Percentiles rank a stretch among this genome's conserved stretches.
Conservation (phyloP, 2,888 invertebrate species). For the Sisyra nigra region DNA sequence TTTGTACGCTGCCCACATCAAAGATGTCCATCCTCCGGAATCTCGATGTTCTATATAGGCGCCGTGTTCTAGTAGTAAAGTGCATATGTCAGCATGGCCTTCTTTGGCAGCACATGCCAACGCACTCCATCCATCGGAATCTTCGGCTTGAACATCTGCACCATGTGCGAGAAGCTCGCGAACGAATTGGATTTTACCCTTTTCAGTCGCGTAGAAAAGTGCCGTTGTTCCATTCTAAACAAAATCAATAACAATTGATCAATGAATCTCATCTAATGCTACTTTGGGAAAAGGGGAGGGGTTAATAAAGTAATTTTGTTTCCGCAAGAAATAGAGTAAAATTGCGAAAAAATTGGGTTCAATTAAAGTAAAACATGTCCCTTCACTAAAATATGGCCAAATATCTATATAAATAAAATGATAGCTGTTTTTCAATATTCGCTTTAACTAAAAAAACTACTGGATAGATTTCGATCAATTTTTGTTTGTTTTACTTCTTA, state of each 20-base stretch:
- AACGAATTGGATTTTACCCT: slow-evolving; percentile 70
- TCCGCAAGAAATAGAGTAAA: not conserved
- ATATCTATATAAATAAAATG: too few relatives aligned
- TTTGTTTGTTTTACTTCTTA: too few relatives aligned
- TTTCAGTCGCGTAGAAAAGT: slow-evolving; percentile 79
- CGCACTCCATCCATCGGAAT: slow-evolving; percentile 87
- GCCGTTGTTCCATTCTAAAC: slow-evolving; percentile 83
- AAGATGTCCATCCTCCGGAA: slow-evolving; percentile 89
- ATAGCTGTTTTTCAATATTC: too few relatives aligned
- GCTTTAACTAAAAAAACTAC: too few relatives aligned
- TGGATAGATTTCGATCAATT: too few relatives aligned
- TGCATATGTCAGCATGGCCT: slow-evolving; percentile 67
- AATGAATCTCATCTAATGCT: too few relatives aligned
- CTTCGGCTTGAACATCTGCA: slow-evolving; percentile 83
- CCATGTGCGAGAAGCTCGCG: slow-evolving; percentile 74
- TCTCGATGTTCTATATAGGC: slow-evolving; percentile 77
- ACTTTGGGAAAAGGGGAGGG: not conserved
- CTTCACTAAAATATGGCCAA: too few relatives aligned
- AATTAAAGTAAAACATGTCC: too few relatives aligned
- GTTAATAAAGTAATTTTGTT: not conserved
- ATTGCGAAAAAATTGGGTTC: too few relatives aligned
- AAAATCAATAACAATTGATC: too few relatives aligned
- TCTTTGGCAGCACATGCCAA: slow-evolving; percentile 81
- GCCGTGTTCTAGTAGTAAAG: slow-evolving; percentile 68
- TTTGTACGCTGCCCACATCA: slow-evolving; percentile 97